Evolutionary conservation across 2,797 vertebrate species (phyloP).

Genomic region (Hoplostethus mediterraneus): DNA sequence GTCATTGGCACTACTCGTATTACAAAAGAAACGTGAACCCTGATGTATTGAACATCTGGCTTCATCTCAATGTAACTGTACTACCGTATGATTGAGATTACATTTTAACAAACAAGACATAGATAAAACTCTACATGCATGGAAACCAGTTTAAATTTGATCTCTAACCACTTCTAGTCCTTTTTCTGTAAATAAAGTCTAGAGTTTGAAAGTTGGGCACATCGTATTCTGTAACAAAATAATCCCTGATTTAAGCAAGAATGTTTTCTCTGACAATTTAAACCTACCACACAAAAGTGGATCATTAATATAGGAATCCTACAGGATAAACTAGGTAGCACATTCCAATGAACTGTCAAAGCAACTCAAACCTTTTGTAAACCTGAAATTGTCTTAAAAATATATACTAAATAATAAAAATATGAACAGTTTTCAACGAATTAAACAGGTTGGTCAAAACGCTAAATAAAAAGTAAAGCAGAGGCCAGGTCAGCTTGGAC

Average conservation of each 20-base stretch:
- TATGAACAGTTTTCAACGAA: background rate
- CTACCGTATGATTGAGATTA: background rate
- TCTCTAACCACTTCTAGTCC: slow-evolving; percentile 4
- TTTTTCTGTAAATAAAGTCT: background rate
- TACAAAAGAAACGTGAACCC: background rate
- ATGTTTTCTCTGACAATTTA: slow-evolving; percentile 3
- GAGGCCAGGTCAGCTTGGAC: slow-evolving; percentile 35
- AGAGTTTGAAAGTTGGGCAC: background rate
- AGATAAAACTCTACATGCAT: background rate
- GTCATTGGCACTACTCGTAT: slow-evolving; percentile 29
- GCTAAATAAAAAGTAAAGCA: slow-evolving; percentile 46
- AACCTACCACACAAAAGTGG: background rate
- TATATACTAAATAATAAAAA: slow-evolving; percentile 9
- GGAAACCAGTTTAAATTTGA: slow-evolving; percentile 14
- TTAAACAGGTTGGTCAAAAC: slow-evolving; percentile 40
- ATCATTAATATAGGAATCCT: slow-evolving; percentile 34
- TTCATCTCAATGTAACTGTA: background rate
- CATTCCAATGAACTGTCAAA: slow-evolving; percentile 17
- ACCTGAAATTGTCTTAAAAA: slow-evolving; percentile 20
- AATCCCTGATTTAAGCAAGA: slow-evolving; percentile 61
- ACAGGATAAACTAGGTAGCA: slow-evolving; percentile 23
- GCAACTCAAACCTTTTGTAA: slow-evolving; percentile 22
- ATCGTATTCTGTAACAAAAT: slow-evolving; percentile 15
- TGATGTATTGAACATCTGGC: background rate
- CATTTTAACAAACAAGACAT: background rate